Percentiles rank a stretch among this genome's conserved stretches.
Conservation (phyloP, 1,140 invertebrate species). For the Apis cerana region DNA sequence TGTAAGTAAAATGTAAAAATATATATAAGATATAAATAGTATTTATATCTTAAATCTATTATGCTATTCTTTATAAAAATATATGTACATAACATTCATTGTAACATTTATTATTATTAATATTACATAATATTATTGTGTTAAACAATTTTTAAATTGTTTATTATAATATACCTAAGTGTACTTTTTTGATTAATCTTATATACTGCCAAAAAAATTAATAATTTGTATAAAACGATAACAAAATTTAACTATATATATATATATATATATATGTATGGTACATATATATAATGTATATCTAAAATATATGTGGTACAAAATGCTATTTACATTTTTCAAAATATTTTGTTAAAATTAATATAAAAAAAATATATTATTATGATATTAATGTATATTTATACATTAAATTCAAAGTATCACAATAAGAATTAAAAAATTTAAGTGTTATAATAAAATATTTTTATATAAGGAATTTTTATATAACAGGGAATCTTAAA, state of each 20-base stretch:
- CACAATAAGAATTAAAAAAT: slow-evolving; percentile 1
- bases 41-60: not conserved
- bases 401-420: slow-evolving; percentile 17
- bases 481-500: not conserved
- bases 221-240: slow-evolving; percentile 18
- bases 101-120: not conserved
- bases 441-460: not conserved
- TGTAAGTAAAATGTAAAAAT: not conserved
- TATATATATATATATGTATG: slow-evolving; percentile 40
- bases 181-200: slow-evolving; percentile 16
- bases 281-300: too few relatives aligned
- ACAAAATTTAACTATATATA: slow-evolving; percentile 15
- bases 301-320: slow-evolving; percentile 19
- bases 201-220: slow-evolving; percentile 28
- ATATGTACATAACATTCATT: not conserved
- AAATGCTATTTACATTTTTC: slow-evolving; percentile 55
- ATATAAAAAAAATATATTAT: not conserved
- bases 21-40: not conserved
- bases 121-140: too few relatives aligned
- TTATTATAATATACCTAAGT: not conserved
- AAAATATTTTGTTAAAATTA: slow-evolving; percentile 43
- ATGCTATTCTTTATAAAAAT: too few relatives aligned
- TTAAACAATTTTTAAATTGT: not conserved
- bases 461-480: slow-evolving; percentile 12
- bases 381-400: slow-evolving; percentile 22